phyloP scores from a whole-genome alignment of 2,113 vertebrate species.

The Syrrhaptes paradoxus region DNA sequence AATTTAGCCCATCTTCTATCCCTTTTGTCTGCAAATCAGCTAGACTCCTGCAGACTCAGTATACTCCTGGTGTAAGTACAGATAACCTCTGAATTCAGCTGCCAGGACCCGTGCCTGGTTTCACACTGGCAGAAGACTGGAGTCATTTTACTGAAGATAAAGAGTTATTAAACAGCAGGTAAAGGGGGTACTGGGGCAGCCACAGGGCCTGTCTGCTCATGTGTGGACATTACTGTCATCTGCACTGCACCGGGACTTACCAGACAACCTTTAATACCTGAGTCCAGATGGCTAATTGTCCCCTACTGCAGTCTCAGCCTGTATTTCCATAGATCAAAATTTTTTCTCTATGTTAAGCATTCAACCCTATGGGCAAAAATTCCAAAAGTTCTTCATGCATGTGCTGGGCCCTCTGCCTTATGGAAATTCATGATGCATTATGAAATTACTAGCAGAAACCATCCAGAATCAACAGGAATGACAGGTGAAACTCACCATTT shows the following conservation, averaged over 20 bases:
- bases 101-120: background rate
- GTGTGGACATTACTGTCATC: background rate
- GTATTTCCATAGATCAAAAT: background rate
- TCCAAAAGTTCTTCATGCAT: background rate
- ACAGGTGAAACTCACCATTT: constrained; percentile 22
- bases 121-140: background rate
- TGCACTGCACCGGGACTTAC: background rate
- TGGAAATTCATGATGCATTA: constrained; percentile 32
- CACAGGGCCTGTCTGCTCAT: background rate
- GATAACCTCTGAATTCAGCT: background rate
- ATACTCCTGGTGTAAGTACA: background rate
- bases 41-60: background rate
- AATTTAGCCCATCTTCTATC: background rate
- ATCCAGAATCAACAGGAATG: constrained; percentile 54
- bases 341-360: constrained; percentile 12
- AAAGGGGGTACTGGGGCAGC: background rate
- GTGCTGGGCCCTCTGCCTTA: constrained; percentile 6
- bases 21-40: background rate
- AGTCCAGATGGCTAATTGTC: constrained; percentile 11
- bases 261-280: background rate
- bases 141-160: background rate
- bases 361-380: constrained; percentile 21
- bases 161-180: background rate
- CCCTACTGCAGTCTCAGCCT: background rate
- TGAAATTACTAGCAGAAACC: constrained; percentile 9